Conservation (phyloP, 2,888 invertebrate genomes). For the Chromoteleia sp. region DNA sequence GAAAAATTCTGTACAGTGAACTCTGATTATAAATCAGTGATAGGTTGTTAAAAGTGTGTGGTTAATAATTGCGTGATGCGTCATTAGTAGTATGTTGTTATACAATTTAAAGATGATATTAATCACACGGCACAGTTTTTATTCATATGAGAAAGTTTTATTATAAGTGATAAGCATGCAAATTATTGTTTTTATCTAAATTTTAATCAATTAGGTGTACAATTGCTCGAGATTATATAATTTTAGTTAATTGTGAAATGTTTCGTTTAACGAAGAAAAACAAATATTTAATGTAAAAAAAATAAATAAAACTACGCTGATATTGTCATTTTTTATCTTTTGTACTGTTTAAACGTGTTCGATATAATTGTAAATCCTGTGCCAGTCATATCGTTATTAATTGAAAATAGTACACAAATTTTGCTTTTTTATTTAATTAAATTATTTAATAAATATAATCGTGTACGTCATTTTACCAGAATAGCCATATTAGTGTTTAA, state of each 20-base stretch:
- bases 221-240: slow-evolving; percentile 15
- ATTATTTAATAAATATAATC: slow-evolving; percentile 34
- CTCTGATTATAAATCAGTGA: slow-evolving; percentile 81
- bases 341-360: slow-evolving; percentile 36
- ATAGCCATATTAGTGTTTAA: slow-evolving; percentile 49
- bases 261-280: slow-evolving; percentile 9
- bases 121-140: slow-evolving; percentile 53
- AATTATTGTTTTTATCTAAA: slow-evolving; percentile 14
- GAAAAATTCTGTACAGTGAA: slow-evolving; percentile 79
- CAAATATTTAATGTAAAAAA: slow-evolving; percentile 5
- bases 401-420: slow-evolving; percentile 22
- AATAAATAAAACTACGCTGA: slow-evolving; percentile 5
- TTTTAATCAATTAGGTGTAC: slow-evolving; percentile 26
- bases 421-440: slow-evolving; percentile 36
- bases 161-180: slow-evolving; percentile 29
- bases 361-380: slow-evolving; percentile 37
- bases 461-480: slow-evolving; percentile 28
- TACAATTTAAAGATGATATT: slow-evolving; percentile 55
- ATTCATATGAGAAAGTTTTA: slow-evolving; percentile 37
- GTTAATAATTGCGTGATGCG: slow-evolving; percentile 42
- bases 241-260: slow-evolving; percentile 22
- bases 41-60: slow-evolving; percentile 79
- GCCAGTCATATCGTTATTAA: slow-evolving; percentile 37
- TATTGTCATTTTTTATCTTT: slow-evolving; percentile 16
- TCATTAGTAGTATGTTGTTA: slow-evolving; percentile 54